Percentiles rank a stretch among this genome's conserved stretches.
phyloP scores from a whole-genome alignment of 2,797 vertebrate species.

The Rousettus madagascariensis region DNA sequence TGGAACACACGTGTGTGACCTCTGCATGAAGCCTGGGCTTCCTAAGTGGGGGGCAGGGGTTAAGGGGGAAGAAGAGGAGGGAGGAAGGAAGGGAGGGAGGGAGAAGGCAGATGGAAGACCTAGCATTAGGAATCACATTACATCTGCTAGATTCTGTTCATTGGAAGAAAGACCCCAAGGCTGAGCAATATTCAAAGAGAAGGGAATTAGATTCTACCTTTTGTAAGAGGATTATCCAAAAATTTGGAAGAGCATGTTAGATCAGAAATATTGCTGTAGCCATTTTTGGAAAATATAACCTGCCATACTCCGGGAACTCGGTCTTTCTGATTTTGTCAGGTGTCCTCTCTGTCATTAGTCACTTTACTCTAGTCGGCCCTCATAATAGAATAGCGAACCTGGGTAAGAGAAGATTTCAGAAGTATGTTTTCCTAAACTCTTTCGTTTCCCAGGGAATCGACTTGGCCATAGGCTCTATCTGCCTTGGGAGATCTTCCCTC shows the following conservation, averaged over 20 bases:
- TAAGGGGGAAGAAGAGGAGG: rapidly evolving
- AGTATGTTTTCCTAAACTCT: neutral
- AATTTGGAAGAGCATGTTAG: neutral
- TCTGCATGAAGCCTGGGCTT: neutral
- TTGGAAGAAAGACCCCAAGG: neutral
- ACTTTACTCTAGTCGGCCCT: neutral
- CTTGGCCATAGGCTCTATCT: neutral
- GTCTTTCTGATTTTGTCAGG: neutral
- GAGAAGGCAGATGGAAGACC: neutral
- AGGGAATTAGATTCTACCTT: neutral
- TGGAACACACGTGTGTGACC: neutral
- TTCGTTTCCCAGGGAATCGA: neutral
- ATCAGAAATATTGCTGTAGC: neutral
- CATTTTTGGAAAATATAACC: neutral
- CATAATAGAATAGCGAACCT: neutral
- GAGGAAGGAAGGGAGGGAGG: too few species aligned
- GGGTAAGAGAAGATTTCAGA: neutral
- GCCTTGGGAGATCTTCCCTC: neutral
- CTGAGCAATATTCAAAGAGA: neutral
- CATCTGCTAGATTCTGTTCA: neutral
- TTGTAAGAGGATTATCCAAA: neutral
- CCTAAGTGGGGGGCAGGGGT: neutral
- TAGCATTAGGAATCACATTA: neutral
- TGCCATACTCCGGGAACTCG: neutral
- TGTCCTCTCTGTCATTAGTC: neutral